Evolutionary conservation across 2,888 invertebrate genomes (phyloP), one percentile per base, ranked within the genome.

Genomic region (Aricia artaxerxes): DNA sequence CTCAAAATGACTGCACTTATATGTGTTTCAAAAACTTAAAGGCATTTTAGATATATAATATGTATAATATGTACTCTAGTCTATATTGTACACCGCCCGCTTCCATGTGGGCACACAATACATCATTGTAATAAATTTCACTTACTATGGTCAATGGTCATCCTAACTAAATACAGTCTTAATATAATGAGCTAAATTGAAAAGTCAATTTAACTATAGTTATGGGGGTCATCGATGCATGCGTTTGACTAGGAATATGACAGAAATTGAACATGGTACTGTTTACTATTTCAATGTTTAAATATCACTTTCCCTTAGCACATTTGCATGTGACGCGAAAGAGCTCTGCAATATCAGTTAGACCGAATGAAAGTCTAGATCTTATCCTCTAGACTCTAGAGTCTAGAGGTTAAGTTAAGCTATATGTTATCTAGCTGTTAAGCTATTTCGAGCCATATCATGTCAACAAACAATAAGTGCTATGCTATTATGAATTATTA

Each of bases 131-230:
- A 35, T 64, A 69, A 13, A 61, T 5, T 64, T 64, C 35, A 69
- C 35, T 35, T 35, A 13, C 35, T 35, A 69, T 2, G 35, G 3
- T 38, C 69, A 35, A 69, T 2, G 35, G 3, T 38, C 69, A 35
- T 13, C 69, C 69, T 69, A 69, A 69, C 69, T 38, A 69, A 64
- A 64, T 11, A 69, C 35, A 69, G 69, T 38, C 69, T 69, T 69
- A 69, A 13, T 24, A 69, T 69, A 35, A 69, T 69, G 69, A 69
- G 69, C 69, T 69, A 35, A 69, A 35, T 69, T 35, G 35, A 38
- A 69, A 38, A 35, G 16, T 69, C 24, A 69, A 24, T 4, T 69
- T 35, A 64, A 64, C 24, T 31, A 38, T 69, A 69, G 69, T 35
- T 69, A 31, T 7, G 61, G 61, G 31, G 35, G 13, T 69, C 13